Evolutionary conservation across 1,140 invertebrate species (phyloP).

Genomic region (Hylaeus anthracinus): DNA sequence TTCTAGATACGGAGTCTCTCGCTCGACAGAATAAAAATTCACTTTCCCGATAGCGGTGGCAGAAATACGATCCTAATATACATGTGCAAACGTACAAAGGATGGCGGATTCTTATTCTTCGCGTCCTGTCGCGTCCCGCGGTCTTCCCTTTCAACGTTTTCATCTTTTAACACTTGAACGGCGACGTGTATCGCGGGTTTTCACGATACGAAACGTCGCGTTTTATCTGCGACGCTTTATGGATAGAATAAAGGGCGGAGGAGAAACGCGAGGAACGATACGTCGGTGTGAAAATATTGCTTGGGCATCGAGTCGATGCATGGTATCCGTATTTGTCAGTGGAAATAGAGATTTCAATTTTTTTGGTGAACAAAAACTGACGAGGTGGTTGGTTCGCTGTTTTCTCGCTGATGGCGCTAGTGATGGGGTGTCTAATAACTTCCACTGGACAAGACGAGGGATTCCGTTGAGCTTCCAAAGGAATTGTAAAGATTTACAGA

Average conservation of each 20-base stretch:
- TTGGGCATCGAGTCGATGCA: not conserved
- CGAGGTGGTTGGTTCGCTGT: too few species aligned
- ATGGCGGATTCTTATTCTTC: slow-evolving; percentile 1
- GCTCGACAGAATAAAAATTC: not conserved
- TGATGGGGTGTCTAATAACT: too few species aligned
- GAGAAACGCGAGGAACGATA: not conserved
- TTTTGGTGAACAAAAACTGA: too few species aligned
- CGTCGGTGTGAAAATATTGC: not conserved
- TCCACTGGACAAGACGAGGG: too few species aligned
- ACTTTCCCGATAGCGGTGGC: not conserved
- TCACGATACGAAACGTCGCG: not conserved
- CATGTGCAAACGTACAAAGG: not conserved
- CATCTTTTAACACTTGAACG: not conserved
- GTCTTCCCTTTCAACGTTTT: not conserved
- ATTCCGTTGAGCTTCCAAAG: too few species aligned
- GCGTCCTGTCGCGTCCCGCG: not conserved
- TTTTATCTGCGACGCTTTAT: not conserved
- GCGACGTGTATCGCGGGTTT: not conserved
- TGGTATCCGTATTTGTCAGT: not conserved
- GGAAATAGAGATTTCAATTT: too few species aligned
- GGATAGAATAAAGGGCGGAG: not conserved
- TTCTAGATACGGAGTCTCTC: not conserved
- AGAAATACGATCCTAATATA: not conserved
- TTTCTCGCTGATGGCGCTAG: too few species aligned
- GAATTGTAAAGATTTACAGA: too few species aligned